These are phyloP conservation scores for Mimachlamys varia DNA, from an alignment of 2,888 invertebrate species.

Conservation along the genomic window DNA sequence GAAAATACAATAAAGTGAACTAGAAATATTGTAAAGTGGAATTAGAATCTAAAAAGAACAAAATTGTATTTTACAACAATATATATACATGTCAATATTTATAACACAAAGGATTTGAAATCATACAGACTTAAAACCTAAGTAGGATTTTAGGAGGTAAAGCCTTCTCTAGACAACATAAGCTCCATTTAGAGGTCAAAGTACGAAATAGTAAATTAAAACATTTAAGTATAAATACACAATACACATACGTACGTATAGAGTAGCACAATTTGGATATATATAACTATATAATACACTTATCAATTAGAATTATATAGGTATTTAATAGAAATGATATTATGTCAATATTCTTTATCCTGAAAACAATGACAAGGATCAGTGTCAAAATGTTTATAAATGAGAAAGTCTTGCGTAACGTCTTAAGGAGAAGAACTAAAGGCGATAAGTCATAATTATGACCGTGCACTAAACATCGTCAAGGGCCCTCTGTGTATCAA, in stretches of 20 bases:
- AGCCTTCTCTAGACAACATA: background rate
- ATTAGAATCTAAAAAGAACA: no score
- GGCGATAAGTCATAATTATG: background rate
- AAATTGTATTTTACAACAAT: no score
- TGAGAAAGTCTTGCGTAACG: background rate
- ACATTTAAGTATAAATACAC: background rate
- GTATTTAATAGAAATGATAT: background rate
- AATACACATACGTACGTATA: background rate
- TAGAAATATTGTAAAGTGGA: no score
- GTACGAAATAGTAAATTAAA: background rate
- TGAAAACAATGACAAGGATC: background rate
- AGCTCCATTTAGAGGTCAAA: background rate
- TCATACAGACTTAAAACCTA: background rate
- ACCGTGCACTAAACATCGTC: background rate
- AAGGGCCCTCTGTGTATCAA: background rate
- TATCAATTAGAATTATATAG: background rate
- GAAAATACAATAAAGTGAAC: no score
- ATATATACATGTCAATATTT: no score
- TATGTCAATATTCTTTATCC: background rate
- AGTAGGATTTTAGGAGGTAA: background rate
- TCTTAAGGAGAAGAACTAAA: background rate
- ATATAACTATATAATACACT: background rate
- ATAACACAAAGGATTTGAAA: no score
- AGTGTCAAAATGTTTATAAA: slow-evolving; percentile 14
- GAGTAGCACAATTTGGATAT: background rate